phyloP scores from a whole-genome alignment of 1,140 invertebrate species.

The Gryon sp. region DNA sequence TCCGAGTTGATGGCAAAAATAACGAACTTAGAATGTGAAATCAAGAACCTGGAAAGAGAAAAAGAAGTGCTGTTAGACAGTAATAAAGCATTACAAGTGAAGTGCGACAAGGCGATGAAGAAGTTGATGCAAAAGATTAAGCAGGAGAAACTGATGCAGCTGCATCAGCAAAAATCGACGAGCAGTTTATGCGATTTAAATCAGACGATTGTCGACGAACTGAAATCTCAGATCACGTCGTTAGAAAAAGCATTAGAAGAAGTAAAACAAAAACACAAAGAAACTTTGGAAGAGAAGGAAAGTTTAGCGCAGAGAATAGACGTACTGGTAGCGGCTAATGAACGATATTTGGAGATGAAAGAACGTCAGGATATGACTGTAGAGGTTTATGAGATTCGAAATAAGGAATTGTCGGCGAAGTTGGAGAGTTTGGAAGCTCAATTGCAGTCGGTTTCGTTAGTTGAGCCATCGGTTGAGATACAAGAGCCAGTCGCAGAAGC shows the following conservation, averaged over 20 bases:
- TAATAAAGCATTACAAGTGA: constrained; percentile 82
- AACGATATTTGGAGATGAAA: constrained; percentile 87
- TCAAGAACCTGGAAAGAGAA: constrained; percentile 79
- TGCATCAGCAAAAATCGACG: constrained; percentile 79
- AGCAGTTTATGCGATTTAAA: constrained; percentile 84
- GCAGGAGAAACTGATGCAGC: constrained; percentile 83
- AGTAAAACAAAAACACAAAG: constrained; percentile 80
- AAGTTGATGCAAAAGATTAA: constrained; percentile 90
- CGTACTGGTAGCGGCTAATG: constrained; percentile 86
- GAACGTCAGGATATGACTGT: constrained; percentile 86
- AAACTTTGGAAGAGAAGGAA: constrained; percentile 84
- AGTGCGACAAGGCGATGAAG: constrained; percentile 85
- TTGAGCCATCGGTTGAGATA: not conserved
- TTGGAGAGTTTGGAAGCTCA: constrained; percentile 79
- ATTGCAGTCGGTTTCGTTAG: constrained; percentile 10
- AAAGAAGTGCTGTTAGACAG: constrained; percentile 80
- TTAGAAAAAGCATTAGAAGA: constrained; percentile 84
- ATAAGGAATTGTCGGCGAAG: constrained; percentile 83
- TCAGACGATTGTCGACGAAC: constrained; percentile 87
- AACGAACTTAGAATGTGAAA: constrained; percentile 76
- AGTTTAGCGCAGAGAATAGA: constrained; percentile 85
- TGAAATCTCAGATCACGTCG: constrained; percentile 83
- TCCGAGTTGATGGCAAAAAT: constrained; percentile 69
- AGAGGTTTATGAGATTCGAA: constrained; percentile 85
- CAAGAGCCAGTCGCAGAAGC: constrained; percentile 4